Percentiles rank a stretch among this genome's conserved stretches.
These are phyloP conservation scores for Brachionus asplanchnoidis DNA, from an alignment of 1,140 invertebrate genomes.

Conservation along the genomic window DNA sequence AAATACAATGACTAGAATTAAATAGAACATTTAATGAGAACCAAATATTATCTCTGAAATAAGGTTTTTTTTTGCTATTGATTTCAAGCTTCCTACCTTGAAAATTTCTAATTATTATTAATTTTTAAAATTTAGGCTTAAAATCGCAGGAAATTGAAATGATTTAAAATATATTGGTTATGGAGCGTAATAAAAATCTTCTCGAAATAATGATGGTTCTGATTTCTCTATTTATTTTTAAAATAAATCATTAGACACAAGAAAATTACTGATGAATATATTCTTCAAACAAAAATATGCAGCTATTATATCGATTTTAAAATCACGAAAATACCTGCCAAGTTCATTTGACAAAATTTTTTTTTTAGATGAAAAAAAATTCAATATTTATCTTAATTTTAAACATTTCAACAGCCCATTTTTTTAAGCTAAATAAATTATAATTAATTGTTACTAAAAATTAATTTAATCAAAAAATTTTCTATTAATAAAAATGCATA, in stretches of 20 bases:
- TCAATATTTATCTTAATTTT: background rate
- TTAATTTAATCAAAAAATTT: background rate
- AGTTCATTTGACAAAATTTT: background rate
- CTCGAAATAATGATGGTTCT: background rate
- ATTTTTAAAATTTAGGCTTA: background rate
- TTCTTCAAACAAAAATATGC: background rate
- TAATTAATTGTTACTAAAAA: background rate
- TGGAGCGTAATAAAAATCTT: background rate
- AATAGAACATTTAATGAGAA: background rate
- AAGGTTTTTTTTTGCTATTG: background rate
- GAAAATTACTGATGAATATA: background rate
- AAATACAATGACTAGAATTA: background rate
- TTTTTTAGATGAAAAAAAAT: background rate
- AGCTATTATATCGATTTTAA: background rate
- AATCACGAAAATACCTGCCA: background rate
- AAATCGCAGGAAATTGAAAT: conserved; percentile 18
- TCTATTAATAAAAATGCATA: background rate
- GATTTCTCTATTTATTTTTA: background rate
- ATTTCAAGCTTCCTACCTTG: background rate
- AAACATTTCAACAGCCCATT: background rate
- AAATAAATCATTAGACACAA: background rate
- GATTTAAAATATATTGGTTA: background rate
- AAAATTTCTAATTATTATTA: background rate
- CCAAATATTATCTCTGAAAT: background rate
- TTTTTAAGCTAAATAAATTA: background rate